phyloP scores from a whole-genome alignment of 2,888 invertebrate genomes.

The Spisula subtruncata region DNA sequence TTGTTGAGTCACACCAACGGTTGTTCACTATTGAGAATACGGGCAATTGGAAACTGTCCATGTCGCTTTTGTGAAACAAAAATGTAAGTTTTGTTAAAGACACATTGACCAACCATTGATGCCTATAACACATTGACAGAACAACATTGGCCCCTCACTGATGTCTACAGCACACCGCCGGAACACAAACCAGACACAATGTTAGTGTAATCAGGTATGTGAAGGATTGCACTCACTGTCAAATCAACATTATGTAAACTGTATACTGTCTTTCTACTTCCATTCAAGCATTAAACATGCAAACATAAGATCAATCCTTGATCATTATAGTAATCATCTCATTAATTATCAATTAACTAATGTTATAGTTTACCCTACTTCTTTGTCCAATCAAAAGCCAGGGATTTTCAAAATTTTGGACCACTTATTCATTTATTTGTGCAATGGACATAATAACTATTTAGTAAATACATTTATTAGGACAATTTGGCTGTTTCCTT shows the following conservation, averaged over 20 bases:
- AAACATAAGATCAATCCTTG: neutral
- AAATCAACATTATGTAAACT: neutral
- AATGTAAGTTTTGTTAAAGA: neutral
- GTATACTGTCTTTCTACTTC: neutral
- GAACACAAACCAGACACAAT: constrained; percentile 6
- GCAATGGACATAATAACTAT: too few relatives aligned
- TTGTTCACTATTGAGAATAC: too few relatives aligned
- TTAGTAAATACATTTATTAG: too few relatives aligned
- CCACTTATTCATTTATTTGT: too few relatives aligned
- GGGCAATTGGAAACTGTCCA: neutral
- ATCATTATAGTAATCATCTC: neutral
- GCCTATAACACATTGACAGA: neutral
- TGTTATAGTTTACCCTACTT: too few relatives aligned
- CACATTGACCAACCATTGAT: neutral
- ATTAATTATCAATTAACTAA: constrained; percentile 7
- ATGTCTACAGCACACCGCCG: neutral
- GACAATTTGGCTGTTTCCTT: too few relatives aligned
- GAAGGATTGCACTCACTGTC: neutral
- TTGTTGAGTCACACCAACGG: too few relatives aligned
- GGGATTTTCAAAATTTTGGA: too few relatives aligned
- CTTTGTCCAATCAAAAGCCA: too few relatives aligned
- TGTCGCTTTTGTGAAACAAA: neutral
- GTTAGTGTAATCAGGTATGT: neutral
- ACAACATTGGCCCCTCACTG: neutral
- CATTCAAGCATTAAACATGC: constrained; percentile 14